Evolutionary conservation across 2,888 invertebrate genomes (phyloP).

Genomic region (Habrosyne pyritoides): DNA sequence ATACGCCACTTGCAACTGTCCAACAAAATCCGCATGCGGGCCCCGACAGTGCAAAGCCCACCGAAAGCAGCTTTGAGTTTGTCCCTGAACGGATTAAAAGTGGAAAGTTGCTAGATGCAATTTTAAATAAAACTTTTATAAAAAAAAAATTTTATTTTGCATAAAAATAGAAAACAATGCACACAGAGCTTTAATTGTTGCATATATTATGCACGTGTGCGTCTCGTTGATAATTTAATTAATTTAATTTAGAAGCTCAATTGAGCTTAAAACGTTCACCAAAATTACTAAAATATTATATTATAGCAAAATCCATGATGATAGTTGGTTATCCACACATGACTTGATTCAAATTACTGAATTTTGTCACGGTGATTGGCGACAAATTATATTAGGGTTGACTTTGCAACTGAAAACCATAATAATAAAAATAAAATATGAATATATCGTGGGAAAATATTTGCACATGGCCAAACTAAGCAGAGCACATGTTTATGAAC

Average conservation of each 20-base stretch:
- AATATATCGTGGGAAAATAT: too few species aligned
- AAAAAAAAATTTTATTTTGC: too few species aligned
- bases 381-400: neutral
- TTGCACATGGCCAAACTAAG: too few species aligned
- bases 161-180: too few species aligned
- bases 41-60: conserved; percentile 66
- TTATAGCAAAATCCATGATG: neutral
- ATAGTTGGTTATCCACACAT: too few species aligned
- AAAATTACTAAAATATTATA: neutral
- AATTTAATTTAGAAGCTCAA: neutral
- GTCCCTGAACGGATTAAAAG: conserved; percentile 70
- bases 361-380: neutral
- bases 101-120: conserved; percentile 60
- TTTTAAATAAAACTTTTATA: conserved; percentile 39
- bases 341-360: neutral
- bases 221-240: neutral
- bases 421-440: too few species aligned
- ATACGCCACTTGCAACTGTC: conserved; percentile 49
- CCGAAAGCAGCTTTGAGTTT: conserved; percentile 74
- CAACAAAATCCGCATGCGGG: conserved; percentile 62
- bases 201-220: neutral
- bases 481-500: too few species aligned
- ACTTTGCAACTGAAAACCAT: neutral
- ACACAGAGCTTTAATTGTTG: too few species aligned
- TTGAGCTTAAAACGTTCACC: neutral